phyloP scores from a whole-genome alignment of 2,888 invertebrate genomes.

The Lissonota sp. region DNA sequence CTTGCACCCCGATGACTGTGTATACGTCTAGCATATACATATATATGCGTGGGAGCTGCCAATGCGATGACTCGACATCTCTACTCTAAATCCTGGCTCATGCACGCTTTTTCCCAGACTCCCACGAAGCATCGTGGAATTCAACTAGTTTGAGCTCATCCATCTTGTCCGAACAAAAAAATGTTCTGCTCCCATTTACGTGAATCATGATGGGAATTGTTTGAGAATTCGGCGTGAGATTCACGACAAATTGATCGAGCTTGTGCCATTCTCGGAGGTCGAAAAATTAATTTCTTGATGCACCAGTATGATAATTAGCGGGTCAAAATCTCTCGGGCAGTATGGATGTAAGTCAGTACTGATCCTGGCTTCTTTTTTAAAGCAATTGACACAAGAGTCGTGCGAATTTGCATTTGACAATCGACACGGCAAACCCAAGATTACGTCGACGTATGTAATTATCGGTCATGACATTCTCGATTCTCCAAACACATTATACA shows the following conservation, averaged over 20 bases:
- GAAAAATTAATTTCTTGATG: no score
- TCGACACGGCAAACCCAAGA: neutral
- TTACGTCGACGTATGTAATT: neutral
- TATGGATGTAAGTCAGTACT: no score
- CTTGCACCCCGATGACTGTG: neutral
- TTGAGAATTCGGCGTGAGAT: neutral
- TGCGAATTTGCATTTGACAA: neutral
- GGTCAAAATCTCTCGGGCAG: no score
- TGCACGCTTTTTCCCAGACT: neutral
- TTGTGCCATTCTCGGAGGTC: neutral
- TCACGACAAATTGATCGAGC: neutral
- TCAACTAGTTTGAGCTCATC: constrained; percentile 3
- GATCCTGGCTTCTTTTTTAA: no score
- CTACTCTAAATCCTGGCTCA: constrained; percentile 21
- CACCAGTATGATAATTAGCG: no score
- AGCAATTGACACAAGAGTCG: neutral
- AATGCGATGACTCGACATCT: constrained; percentile 51
- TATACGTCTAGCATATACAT: no score
- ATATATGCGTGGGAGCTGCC: neutral
- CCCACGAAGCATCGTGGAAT: neutral
- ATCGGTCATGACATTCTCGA: neutral
- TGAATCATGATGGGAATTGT: constrained; percentile 1
- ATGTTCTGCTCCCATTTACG: neutral
- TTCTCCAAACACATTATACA: neutral
- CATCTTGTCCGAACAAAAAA: constrained; percentile 16